These are phyloP conservation scores for Pyrgus malvae DNA, from an alignment of 2,888 invertebrate genomes.

Conservation along the genomic window DNA sequence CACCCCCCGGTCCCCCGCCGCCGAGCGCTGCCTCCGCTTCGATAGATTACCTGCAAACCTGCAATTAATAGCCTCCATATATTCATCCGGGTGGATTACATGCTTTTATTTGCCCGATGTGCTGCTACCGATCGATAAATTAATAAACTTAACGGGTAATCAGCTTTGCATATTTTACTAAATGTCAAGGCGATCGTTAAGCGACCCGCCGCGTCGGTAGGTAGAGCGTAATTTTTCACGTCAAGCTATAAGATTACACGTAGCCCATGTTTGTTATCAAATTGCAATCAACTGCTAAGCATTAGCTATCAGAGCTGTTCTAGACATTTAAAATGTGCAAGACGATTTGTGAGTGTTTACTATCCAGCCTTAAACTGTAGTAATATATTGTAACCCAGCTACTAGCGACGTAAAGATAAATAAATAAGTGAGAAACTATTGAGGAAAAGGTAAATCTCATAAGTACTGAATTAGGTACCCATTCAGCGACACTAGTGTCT, in stretches of 20 bases:
- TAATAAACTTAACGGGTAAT: conserved; percentile 42
- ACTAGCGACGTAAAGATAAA: background rate
- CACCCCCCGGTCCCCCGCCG: conserved; percentile 26
- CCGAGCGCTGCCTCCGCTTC: conserved; percentile 58
- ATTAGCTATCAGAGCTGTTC: background rate
- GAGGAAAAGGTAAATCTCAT: too few species aligned
- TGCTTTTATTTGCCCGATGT: conserved; percentile 61
- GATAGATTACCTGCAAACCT: conserved; percentile 76
- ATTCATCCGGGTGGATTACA: conserved; percentile 73
- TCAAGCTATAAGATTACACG: conserved; percentile 18
- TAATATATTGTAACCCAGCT: too few species aligned
- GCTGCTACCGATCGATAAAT: conserved; percentile 48
- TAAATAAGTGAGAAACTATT: too few species aligned
- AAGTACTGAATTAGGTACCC: background rate
- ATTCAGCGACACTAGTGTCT: background rate
- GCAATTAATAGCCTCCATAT: conserved; percentile 77
- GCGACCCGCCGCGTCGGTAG: conserved; percentile 7
- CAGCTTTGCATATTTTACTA: conserved; percentile 30
- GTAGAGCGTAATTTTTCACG: conserved; percentile 14
- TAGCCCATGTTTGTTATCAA: conserved; percentile 8
- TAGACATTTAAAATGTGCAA: background rate
- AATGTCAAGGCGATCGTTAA: conserved; percentile 27
- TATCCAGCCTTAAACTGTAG: too few species aligned
- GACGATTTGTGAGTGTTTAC: background rate
- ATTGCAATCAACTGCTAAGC: conserved; percentile 11